These are phyloP conservation scores for Mus spicilegus DNA, from an alignment of 2,113 vertebrate species.

Conservation along the genomic window DNA sequence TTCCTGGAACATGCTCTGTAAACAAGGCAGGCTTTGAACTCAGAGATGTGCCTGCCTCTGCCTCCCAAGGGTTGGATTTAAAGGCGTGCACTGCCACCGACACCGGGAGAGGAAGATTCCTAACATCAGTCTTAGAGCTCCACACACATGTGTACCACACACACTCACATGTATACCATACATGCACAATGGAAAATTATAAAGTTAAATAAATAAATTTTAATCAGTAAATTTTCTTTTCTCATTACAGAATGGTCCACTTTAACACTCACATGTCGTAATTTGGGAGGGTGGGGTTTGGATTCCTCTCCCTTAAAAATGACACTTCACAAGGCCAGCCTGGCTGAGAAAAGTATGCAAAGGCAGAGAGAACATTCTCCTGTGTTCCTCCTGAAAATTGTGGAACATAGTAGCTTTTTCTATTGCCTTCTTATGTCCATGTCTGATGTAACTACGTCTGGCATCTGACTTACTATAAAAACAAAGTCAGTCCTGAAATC, in stretches of 20 bases:
- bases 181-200: neutral
- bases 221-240: conserved; percentile 3
- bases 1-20: neutral
- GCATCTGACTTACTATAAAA: neutral
- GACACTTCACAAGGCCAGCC: neutral
- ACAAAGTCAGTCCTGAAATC: too few relatives aligned
- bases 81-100: neutral
- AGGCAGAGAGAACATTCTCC: neutral
- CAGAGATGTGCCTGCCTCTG: neutral
- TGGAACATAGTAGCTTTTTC: neutral
- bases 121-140: neutral
- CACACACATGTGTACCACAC: neutral
- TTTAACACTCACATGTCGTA: neutral
- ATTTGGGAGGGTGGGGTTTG: neutral
- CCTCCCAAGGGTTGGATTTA: neutral
- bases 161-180: neutral
- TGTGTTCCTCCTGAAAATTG: neutral
- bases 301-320: conserved; percentile 17
- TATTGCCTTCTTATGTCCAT: neutral
- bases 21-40: neutral
- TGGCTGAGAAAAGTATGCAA: neutral
- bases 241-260: neutral
- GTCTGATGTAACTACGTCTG: neutral
- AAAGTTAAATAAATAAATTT: neutral
- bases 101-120: neutral